These are phyloP conservation scores for Teleogryllus oceanicus DNA, from an alignment of 2,888 invertebrate genomes.

Conservation along the genomic window DNA sequence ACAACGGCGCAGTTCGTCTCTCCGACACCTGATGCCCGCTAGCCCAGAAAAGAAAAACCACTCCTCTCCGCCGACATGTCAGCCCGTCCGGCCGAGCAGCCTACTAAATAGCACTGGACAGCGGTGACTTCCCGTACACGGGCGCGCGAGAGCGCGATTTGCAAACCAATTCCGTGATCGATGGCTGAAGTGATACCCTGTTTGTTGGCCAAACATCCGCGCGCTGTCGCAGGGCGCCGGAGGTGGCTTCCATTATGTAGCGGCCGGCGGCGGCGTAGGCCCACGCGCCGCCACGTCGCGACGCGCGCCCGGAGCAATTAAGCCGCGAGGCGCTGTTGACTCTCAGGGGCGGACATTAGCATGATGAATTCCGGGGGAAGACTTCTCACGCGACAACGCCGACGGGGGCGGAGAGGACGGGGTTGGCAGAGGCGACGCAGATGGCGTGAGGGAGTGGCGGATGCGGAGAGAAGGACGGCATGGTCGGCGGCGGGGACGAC, in stretches of 20 bases:
- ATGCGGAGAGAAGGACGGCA: background rate
- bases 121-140: too few relatives aligned
- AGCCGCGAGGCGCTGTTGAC: background rate
- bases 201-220: background rate
- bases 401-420: background rate
- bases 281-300: background rate
- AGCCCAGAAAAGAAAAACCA: too few relatives aligned
- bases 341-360: conserved; percentile 11
- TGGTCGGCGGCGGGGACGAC: background rate
- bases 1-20: too few relatives aligned
- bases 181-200: background rate
- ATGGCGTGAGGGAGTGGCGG: background rate
- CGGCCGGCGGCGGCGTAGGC: background rate
- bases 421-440: background rate
- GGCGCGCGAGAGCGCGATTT: too few relatives aligned
- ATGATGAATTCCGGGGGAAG: conserved; percentile 4
- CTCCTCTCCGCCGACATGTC: too few relatives aligned
- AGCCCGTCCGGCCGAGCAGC: too few relatives aligned
- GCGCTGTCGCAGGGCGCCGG: background rate
- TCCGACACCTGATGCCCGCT: too few relatives aligned
- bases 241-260: background rate
- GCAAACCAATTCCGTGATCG: background rate
- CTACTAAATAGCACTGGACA: too few relatives aligned
- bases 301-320: background rate
- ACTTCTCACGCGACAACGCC: background rate